Conservation (phyloP, 2,797 vertebrate genomes). For the Graptemys geographica region DNA sequence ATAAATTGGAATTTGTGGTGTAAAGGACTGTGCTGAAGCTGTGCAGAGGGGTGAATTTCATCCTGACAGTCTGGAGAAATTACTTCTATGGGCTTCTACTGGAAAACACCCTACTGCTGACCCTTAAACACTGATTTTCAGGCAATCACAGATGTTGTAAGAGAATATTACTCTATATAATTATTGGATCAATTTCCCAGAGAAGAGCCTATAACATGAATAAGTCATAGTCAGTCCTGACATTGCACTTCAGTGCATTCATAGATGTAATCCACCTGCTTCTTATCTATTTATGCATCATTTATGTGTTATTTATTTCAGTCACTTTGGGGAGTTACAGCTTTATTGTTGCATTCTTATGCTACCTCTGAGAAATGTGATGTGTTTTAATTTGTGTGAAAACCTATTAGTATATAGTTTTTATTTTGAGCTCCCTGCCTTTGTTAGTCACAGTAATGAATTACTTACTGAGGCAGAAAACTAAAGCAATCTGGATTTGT, state of each 20-base stretch:
- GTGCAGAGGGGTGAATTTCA: background rate
- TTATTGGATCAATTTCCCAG: constrained; percentile 47
- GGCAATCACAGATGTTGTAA: background rate
- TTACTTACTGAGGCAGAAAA: constrained; percentile 59
- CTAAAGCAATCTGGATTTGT: constrained; percentile 60
- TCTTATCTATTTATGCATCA: constrained; percentile 57
- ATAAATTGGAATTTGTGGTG: background rate
- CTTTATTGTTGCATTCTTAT: constrained; percentile 56
- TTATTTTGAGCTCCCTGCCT: constrained; percentile 38
- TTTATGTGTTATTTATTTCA: constrained; percentile 72
- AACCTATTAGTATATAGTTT: constrained; percentile 31
- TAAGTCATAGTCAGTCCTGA: constrained; percentile 52
- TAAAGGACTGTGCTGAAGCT: background rate
- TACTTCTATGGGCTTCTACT: constrained; percentile 12
- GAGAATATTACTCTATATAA: constrained; percentile 40
- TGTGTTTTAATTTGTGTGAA: constrained; percentile 66
- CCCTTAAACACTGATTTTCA: constrained; percentile 49
- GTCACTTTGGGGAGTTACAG: constrained; percentile 37
- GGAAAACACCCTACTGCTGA: background rate
- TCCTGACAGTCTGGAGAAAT: background rate
- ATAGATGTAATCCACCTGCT: constrained; percentile 43
- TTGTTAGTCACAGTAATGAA: constrained; percentile 58
- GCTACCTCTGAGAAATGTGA: constrained; percentile 51
- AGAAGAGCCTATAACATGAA: background rate
- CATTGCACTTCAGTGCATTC: constrained; percentile 51